Conservation (phyloP, 2,888 invertebrate species). For the Brachyptera putata region DNA sequence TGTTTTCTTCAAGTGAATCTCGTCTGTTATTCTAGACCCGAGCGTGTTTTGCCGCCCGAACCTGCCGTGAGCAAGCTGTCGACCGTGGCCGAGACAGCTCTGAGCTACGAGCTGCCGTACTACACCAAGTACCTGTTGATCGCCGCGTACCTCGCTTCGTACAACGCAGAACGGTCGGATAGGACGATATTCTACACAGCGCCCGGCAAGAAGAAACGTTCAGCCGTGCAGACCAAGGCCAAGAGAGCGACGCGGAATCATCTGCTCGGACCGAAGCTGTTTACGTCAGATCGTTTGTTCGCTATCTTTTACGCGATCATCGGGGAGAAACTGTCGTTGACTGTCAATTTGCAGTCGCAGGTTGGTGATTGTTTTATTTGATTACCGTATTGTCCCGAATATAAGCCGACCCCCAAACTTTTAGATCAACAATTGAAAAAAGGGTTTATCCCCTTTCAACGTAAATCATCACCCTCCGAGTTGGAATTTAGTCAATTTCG, state of each 20-base stretch:
- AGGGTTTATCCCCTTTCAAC: too few species aligned
- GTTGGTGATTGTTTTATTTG: too few species aligned
- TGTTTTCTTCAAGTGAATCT: too few species aligned
- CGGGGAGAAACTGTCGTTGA: conserved; percentile 77
- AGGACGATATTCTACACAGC: conserved; percentile 80
- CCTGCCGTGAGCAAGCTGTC: neutral
- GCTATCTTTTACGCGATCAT: conserved; percentile 88
- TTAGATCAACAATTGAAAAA: too few species aligned
- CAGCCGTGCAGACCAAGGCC: conserved; percentile 21
- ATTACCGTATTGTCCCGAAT: too few species aligned
- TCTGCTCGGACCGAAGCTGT: conserved; percentile 73
- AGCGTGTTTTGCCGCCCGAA: too few species aligned
- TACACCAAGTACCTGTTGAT: conserved; percentile 87
- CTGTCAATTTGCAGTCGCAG: conserved; percentile 81
- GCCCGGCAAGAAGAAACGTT: conserved; percentile 53
- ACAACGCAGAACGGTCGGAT: conserved; percentile 86
- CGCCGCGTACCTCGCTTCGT: conserved; percentile 87
- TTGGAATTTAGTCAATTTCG: too few species aligned
- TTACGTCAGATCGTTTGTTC: conserved; percentile 73
- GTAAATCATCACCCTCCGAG: too few species aligned
- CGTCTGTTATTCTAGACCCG: too few species aligned
- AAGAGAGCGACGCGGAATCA: conserved; percentile 55
- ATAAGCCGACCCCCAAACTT: too few species aligned
- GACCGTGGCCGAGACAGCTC: conserved; percentile 39
- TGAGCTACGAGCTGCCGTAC: conserved; percentile 67